Evolutionary conservation across 1,140 invertebrate genomes (phyloP), one percentile per base, ranked within the genome.

Genomic region (Dufourea novaeangliae): DNA sequence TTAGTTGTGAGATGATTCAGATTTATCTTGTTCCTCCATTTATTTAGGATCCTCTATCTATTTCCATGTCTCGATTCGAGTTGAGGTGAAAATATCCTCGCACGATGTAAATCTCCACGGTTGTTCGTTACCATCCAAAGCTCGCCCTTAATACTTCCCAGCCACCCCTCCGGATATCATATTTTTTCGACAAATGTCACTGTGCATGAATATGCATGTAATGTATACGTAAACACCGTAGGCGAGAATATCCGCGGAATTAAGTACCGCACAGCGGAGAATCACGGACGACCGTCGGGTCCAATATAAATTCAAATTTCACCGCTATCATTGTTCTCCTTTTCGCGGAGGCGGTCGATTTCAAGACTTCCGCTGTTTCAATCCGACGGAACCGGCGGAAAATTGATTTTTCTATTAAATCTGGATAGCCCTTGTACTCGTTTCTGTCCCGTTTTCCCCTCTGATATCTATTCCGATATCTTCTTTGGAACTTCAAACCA

Each of bases 301-400:
- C 52, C 73, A 75, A 75, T 75, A 75, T 75, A 75, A 68, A 75
- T 75, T 75, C 73, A 75, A 75, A 75, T 75, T 75, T 69, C 52
- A 8, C 39, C 41, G 61, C 22, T 25, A 20, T 52, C 72, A 57
- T 75, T 75, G 72, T 75, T 41, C 39, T n/a, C 20, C 52, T 68
- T 68, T 25, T 29, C 37, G n/a, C 71, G 20, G 46, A 54, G 27
- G n/a, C 52, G 52, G n/a, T 25, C 50, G 52, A 57, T 57, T 57
- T 68, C 32, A 11, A 22, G n/a, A 22, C 34, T 37, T 46, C 20
- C n/a, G 11, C 39, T 14, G 50, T 67, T 67, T 25, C 72, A 67
- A 67, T 67, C 50, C 41, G 27, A 66, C 27, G 10, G 22, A 17
- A 12, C n/a, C 29, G 6, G 1, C n/a, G 17, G 44, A 62, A 44